Conservation (phyloP, 64 coral and sea anemone genomes). For the Actinia tenebrosa region DNA sequence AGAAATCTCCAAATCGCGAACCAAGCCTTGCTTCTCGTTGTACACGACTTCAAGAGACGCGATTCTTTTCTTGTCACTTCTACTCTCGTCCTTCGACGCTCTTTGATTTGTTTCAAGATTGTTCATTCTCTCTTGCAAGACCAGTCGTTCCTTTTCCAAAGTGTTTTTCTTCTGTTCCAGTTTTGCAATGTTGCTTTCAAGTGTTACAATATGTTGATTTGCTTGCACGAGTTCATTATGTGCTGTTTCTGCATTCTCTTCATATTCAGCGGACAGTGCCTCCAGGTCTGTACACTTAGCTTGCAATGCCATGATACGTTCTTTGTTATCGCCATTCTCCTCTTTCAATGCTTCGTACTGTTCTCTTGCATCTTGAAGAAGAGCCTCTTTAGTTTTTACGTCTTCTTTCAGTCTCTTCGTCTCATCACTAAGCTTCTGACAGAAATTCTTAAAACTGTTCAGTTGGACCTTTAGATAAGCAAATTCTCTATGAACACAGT, state of each 20-base stretch:
- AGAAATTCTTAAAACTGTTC: constrained; percentile 48
- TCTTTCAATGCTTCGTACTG: constrained; percentile 49
- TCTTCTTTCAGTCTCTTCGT: constrained; percentile 59
- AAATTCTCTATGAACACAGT: constrained; percentile 83
- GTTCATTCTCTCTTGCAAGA: constrained; percentile 63
- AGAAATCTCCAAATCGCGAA: constrained; percentile 48
- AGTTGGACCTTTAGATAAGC: constrained; percentile 60
- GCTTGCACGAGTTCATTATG: constrained; percentile 54
- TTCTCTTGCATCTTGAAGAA: constrained; percentile 46
- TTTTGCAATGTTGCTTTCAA: constrained; percentile 54
- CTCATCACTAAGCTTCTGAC: constrained; percentile 56
- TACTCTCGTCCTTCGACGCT: constrained; percentile 67
- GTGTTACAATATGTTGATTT: constrained; percentile 62
- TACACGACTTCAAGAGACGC: constrained; percentile 69
- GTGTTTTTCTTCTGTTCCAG: constrained; percentile 72
- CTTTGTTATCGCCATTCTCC: constrained; percentile 44
- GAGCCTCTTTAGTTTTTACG: constrained; percentile 39
- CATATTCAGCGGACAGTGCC: constrained; percentile 64
- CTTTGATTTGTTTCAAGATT: constrained; percentile 43
- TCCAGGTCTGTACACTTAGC: constrained; percentile 52
- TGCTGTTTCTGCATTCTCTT: constrained; percentile 49
- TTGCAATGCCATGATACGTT: constrained; percentile 55
- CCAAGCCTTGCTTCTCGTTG: constrained; percentile 55
- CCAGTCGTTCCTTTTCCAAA: constrained; percentile 65
- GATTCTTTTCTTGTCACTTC: constrained; percentile 73